Evolutionary conservation across 2,888 invertebrate species (phyloP), one percentile per base, ranked within the genome.

Genomic region (Adineta ricciae): DNA sequence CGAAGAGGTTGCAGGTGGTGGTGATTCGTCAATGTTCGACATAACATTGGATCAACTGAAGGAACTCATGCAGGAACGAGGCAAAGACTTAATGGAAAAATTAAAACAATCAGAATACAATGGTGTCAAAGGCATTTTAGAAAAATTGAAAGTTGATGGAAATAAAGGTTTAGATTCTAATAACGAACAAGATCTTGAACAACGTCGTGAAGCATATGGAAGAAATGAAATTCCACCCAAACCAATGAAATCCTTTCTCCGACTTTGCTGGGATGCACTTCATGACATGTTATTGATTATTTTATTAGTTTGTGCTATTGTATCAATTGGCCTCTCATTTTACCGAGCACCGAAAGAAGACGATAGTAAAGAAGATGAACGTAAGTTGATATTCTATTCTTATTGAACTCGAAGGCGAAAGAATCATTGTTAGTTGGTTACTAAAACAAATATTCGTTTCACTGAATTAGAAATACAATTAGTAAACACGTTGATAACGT

Each of bases 211-310:
- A 38, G 64, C 72, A 8, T 85, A 72, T 54, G 96, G 97, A 91
- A 95, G 96, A 90, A 97, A 97, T 92, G 93, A 94, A 91, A 97
- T 97, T 92, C 97, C 97, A 91, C 97, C 97, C 89, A 96, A 96
- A 92, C 96, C 97, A 90, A 96, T 97, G 89, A 97, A 97, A 93
- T 96, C 96, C 89, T 97, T 97, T 93, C 93, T 96, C 89, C 94
- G 95, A 91, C 93, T 97, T 92, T 96, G 96, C 89, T 97, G 96
- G 96, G 97, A 97, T 93, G 97, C 97, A 88, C 93, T 97, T 91
- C 97, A 96, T 93, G 97, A 97, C 92, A 95, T 96, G 89, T 97
- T 97, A 89, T 94, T 97, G 90, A 96, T 97, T 91, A 97, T 97
- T 92, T 93, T 97, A 91, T 94, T 96, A 93, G 95, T 97, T 92